These are phyloP conservation scores for Drosophila pseudoananassae DNA, from an alignment of 1,140 invertebrate species.

Conservation along the genomic window DNA sequence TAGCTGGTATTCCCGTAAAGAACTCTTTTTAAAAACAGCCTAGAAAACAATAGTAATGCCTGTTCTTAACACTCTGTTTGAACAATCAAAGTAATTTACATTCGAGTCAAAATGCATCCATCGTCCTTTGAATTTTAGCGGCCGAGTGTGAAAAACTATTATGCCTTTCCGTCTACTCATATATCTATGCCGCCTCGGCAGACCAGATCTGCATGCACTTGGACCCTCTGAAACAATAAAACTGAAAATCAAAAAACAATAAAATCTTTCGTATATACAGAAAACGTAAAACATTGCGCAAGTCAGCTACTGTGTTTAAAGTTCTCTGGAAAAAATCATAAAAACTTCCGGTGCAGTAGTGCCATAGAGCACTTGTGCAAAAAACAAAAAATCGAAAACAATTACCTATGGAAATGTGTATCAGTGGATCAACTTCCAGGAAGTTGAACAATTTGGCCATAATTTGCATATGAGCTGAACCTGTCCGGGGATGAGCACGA, in stretches of 20 bases:
- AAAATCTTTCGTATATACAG: slow-evolving; percentile 33
- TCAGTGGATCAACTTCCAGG: slow-evolving; percentile 56
- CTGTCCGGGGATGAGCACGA: slow-evolving; percentile 32
- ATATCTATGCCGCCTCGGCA: slow-evolving; percentile 7
- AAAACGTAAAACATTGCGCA: slow-evolving; percentile 61
- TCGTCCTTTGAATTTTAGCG: slow-evolving; percentile 67
- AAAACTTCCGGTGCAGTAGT: slow-evolving; percentile 59
- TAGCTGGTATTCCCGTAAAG: slow-evolving; percentile 45
- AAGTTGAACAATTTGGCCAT: slow-evolving; percentile 76
- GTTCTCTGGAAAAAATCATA: slow-evolving; percentile 64
- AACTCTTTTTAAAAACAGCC: slow-evolving; percentile 42
- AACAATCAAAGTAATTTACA: slow-evolving; percentile 63
- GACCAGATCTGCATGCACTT: slow-evolving; percentile 22
- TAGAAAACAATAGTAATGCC: slow-evolving; percentile 34
- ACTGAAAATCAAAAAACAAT: slow-evolving; percentile 70
- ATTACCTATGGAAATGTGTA: slow-evolving; percentile 15
- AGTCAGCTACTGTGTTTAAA: slow-evolving; percentile 64
- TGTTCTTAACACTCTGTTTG: slow-evolving; percentile 33
- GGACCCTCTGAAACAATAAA: slow-evolving; percentile 52
- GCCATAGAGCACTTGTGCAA: slow-evolving; percentile 52
- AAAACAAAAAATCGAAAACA: slow-evolving; percentile 6
- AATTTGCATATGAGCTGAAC: slow-evolving; percentile 69
- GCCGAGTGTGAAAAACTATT: slow-evolving; percentile 76
- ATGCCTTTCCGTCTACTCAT: slow-evolving; percentile 36
- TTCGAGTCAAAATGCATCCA: slow-evolving; percentile 42